Conservation (phyloP, 2,888 invertebrate species). For the Cephalotes varians region DNA sequence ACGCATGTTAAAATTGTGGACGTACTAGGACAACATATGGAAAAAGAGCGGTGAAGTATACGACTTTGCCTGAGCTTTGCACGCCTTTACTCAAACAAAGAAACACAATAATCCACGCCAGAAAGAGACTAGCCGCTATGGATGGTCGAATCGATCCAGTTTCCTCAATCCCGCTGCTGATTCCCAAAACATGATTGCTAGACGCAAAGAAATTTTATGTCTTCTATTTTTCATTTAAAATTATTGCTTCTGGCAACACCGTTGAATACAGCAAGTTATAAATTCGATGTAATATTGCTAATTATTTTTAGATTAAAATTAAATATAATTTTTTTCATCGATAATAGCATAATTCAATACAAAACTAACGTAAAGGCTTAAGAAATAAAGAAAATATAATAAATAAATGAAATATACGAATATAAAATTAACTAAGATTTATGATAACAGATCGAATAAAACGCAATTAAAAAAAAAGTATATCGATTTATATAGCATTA, state of each 20-base stretch:
- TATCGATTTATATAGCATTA: conserved; percentile 79
- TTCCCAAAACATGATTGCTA: conserved; percentile 88
- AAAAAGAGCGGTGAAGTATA: conserved; percentile 92
- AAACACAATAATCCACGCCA: conserved; percentile 93
- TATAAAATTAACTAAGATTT: not conserved
- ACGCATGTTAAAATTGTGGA: conserved; percentile 10
- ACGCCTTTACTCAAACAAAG: conserved; percentile 93
- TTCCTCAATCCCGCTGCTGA: conserved; percentile 92
- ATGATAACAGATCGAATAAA: not conserved
- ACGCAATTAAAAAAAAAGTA: not conserved
- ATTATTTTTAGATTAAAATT: not conserved
- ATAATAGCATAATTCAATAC: not conserved
- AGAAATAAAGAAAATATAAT: no score
- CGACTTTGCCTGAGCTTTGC: conserved; percentile 93
- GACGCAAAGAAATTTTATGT: conserved; percentile 10
- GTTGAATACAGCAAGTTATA: not conserved
- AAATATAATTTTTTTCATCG: not conserved
- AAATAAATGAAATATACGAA: not conserved
- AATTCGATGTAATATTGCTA: conserved; percentile 3
- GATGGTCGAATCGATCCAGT: conserved; percentile 90
- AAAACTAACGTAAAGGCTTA: not conserved
- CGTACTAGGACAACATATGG: conserved; percentile 92
- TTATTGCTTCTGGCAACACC: not conserved
- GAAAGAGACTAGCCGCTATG: conserved; percentile 91
- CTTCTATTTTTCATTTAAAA: not conserved